phyloP scores from a whole-genome alignment of 2,113 vertebrate species.

The Anarrhichthys ocellatus region DNA sequence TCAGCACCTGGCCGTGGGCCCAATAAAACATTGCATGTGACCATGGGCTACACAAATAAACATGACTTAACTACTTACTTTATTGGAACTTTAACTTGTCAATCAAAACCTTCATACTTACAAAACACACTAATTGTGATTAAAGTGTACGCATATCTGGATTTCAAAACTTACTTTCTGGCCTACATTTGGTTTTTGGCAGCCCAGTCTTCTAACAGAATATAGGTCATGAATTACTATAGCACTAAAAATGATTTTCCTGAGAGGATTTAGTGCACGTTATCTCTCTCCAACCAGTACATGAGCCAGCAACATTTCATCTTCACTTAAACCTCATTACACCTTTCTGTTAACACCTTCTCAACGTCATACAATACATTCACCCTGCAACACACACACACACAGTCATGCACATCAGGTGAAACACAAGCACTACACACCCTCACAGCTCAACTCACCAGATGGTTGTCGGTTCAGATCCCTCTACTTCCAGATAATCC shows the following conservation, averaged over 20 bases:
- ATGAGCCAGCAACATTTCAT: neutral
- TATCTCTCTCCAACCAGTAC: neutral
- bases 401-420: neutral
- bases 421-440: slow-evolving; percentile 2
- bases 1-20: neutral
- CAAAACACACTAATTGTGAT: neutral
- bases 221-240: neutral
- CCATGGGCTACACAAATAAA: neutral
- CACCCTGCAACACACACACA: neutral
- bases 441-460: slow-evolving; percentile 85
- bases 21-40: neutral
- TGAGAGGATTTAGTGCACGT: neutral
- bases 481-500: slow-evolving; percentile 94
- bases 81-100: neutral
- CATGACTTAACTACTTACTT: neutral
- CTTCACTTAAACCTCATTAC: neutral
- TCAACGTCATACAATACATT: slow-evolving; percentile 1
- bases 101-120: slow-evolving; percentile 7
- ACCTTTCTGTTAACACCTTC: slow-evolving; percentile 4
- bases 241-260: neutral
- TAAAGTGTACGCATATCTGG: neutral
- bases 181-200: slow-evolving; percentile 3
- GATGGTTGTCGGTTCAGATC: slow-evolving; percentile 92
- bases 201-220: neutral
- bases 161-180: neutral